These are phyloP conservation scores for Hemitrygon akajei DNA, from an alignment of 2,797 vertebrate species.

Conservation along the genomic window DNA sequence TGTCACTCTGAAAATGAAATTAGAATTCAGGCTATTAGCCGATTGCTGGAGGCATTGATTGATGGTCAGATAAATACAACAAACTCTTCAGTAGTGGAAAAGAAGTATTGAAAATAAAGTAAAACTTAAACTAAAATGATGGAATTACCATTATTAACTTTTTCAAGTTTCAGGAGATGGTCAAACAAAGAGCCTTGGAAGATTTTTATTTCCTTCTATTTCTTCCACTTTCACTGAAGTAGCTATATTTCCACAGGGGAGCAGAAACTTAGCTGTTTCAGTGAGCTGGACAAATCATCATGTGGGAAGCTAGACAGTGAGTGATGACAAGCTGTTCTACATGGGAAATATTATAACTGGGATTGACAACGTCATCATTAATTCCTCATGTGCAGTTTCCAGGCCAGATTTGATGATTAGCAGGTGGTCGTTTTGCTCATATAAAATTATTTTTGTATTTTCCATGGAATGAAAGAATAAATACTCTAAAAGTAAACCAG, in stretches of 20 bases:
- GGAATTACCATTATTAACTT: not conserved
- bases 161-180: not conserved
- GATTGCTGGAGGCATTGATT: not conserved
- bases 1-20: not conserved
- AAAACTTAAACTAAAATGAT: not conserved
- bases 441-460: not conserved
- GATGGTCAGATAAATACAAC: not conserved
- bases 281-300: not conserved
- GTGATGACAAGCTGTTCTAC: not conserved
- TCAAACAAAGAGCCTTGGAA: not conserved
- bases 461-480: not conserved
- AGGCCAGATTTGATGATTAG: not conserved
- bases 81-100: not conserved
- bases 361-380: not conserved
- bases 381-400: not conserved
- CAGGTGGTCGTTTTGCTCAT: not conserved
- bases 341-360: not conserved
- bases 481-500: not conserved
- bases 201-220: not conserved
- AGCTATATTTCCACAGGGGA: not conserved
- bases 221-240: not conserved
- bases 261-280: not conserved
- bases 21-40: not conserved
- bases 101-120: not conserved
- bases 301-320: not conserved